Percentiles rank a stretch among this genome's conserved stretches.
phyloP scores from a whole-genome alignment of 2,797 vertebrate species.

The Tokudaia tokunoshimensis region DNA sequence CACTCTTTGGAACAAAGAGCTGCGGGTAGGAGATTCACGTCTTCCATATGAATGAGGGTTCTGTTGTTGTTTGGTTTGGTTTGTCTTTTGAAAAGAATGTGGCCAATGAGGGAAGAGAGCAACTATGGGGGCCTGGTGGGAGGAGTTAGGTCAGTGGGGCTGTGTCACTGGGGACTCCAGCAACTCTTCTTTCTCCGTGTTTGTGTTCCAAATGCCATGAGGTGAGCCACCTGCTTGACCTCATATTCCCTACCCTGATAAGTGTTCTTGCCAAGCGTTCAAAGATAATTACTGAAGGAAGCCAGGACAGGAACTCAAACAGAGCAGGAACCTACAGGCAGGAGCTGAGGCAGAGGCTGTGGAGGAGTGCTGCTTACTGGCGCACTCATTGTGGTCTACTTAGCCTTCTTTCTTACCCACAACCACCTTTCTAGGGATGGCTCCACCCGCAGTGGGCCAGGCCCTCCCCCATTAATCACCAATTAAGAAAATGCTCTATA shows the following conservation, averaged over 20 bases:
- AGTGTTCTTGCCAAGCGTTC: background rate
- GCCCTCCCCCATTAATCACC: background rate
- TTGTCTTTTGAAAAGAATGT: background rate
- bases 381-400: background rate
- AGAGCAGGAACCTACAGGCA: background rate
- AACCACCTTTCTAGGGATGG: background rate
- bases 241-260: background rate
- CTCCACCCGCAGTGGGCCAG: too few relatives aligned
- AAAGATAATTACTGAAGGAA: background rate
- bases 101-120: background rate
- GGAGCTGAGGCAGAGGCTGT: background rate
- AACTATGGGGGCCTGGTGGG: background rate
- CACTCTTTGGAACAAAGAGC: background rate
- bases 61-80: background rate
- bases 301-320: background rate
- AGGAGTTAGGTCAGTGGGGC: background rate
- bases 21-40: background rate
- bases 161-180: background rate
- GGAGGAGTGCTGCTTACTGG: background rate
- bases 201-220: background rate
- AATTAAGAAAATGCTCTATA: background rate
- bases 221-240: background rate
- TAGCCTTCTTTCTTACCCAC: background rate
- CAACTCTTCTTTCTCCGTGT: background rate
- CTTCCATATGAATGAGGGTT: background rate